Evolutionary conservation across 2,888 invertebrate genomes (phyloP).

Genomic region (Stratiomys singularior): DNA sequence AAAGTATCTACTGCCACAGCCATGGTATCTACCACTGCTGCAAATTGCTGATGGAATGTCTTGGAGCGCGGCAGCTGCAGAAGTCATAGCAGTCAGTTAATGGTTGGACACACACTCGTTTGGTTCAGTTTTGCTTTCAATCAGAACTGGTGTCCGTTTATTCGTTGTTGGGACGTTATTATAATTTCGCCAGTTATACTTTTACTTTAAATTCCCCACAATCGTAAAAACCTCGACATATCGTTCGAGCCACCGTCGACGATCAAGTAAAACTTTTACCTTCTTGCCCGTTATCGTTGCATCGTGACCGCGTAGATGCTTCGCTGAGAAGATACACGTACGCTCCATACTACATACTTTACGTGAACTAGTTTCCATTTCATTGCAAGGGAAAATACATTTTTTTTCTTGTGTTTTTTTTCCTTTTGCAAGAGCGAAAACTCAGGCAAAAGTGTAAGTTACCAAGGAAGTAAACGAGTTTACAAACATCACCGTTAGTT

Average conservation of each 20-base stretch:
- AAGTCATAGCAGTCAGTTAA: conserved; percentile 49
- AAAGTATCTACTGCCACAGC: conserved; percentile 31
- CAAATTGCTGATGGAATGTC: conserved; percentile 42
- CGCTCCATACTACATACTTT: no score
- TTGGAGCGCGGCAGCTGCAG: conserved; percentile 43
- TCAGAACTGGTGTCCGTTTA: conserved; percentile 39
- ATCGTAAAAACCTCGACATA: neutral
- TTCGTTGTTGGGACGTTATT: conserved; percentile 10
- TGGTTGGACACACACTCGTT: conserved; percentile 49
- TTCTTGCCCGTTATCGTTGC: conserved; percentile 13
- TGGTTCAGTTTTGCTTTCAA: conserved; percentile 49
- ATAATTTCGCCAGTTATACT: neutral
- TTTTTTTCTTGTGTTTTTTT: no score
- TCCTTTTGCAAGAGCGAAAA: conserved; percentile 10
- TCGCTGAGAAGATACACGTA: conserved; percentile 9
- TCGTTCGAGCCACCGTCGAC: neutral
- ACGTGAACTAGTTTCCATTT: conserved; percentile 35
- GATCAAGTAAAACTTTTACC: conserved; percentile 9
- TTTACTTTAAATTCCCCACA: conserved; percentile 19
- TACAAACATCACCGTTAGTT: neutral
- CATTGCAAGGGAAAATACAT: neutral
- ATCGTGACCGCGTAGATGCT: conserved; percentile 11
- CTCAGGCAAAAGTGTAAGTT: conserved; percentile 32
- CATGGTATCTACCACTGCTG: conserved; percentile 37
- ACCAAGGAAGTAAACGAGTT: neutral